These are phyloP conservation scores for Philantomba maxwellii DNA, from an alignment of 2,113 vertebrate species.

Conservation along the genomic window DNA sequence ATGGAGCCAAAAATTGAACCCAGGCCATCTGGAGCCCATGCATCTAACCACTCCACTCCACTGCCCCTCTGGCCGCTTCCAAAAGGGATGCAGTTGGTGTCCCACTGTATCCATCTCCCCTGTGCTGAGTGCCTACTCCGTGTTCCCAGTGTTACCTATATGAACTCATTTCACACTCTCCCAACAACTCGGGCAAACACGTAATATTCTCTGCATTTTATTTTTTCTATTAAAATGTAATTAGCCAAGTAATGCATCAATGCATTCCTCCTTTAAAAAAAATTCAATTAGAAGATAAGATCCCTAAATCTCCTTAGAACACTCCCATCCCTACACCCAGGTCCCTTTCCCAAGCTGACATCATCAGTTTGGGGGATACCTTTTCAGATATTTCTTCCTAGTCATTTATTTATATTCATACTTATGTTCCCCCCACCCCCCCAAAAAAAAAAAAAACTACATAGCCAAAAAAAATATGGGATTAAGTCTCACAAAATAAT, in stretches of 20 bases:
- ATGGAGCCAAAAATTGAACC: neutral
- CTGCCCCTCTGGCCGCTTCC: neutral
- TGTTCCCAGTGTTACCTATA: neutral
- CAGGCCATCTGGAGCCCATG: neutral
- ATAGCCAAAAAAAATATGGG: neutral
- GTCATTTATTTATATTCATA: neutral
- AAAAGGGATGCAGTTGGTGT: accelerated
- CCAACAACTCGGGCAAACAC: neutral
- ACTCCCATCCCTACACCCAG: neutral
- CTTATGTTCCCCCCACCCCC: neutral
- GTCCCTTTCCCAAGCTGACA: neutral
- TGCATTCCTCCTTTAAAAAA: neutral
- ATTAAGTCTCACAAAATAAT: neutral
- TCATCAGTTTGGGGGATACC: neutral
- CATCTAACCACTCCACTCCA: neutral
- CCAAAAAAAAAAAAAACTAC: neutral
- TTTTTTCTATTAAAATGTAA: neutral
- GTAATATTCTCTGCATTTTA: neutral
- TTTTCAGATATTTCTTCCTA: neutral
- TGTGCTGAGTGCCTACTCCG: neutral
- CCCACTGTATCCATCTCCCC: too few species aligned
- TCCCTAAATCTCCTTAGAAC: neutral
- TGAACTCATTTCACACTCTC: neutral
- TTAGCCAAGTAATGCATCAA: neutral
- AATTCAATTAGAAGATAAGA: neutral